phyloP scores from a whole-genome alignment of 2,113 vertebrate species.

The Atlantisia rogersi region DNA sequence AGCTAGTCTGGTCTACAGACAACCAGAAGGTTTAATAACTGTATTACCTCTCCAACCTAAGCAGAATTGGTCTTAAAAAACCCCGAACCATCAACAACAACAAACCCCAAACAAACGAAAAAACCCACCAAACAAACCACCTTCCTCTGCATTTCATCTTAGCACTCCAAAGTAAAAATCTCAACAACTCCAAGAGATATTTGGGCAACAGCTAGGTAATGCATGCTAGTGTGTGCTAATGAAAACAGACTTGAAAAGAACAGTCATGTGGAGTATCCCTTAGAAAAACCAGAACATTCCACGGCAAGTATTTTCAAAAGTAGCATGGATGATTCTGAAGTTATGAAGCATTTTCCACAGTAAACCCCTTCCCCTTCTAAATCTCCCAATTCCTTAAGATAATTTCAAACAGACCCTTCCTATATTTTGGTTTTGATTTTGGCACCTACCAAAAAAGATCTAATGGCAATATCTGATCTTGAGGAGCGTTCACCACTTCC shows the following conservation, averaged over 20 bases:
- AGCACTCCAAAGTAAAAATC: not conserved
- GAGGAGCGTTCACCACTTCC: not conserved
- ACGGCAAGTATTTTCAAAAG: not conserved
- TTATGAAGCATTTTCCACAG: not conserved
- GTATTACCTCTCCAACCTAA: not conserved
- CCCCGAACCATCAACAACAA: no score
- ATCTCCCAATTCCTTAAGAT: not conserved
- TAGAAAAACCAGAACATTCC: not conserved
- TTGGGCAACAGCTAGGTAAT: not conserved
- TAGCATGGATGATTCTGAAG: not conserved
- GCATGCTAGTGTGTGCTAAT: not conserved
- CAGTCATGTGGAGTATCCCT: not conserved
- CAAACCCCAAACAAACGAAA: no score
- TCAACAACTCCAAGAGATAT: not conserved
- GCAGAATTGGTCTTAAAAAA: not conserved
- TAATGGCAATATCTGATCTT: not conserved
- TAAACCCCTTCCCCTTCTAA: not conserved
- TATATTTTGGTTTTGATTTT: not conserved
- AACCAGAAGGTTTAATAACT: not conserved
- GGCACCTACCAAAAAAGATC: not conserved
- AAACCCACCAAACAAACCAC: no score
- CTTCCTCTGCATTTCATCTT: not conserved
- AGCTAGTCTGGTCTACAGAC: not conserved
- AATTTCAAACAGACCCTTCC: not conserved
- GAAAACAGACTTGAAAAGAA: not conserved